phyloP scores from a whole-genome alignment of 1,140 invertebrate genomes.

The Diabrotica virgifera region DNA sequence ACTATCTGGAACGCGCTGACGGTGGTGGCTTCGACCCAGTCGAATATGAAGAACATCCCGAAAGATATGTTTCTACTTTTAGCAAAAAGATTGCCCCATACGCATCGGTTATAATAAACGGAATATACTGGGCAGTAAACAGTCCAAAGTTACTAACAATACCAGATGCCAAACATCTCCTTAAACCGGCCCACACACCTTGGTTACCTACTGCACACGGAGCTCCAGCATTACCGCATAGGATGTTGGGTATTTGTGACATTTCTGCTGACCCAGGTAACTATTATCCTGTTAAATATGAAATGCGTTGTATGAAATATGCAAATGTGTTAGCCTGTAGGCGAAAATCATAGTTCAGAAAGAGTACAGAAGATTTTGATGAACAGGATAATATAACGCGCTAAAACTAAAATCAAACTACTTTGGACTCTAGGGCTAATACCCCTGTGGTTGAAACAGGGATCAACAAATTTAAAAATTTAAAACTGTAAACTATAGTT shows the following conservation, averaged over 20 bases:
- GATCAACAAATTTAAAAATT: too few relatives aligned
- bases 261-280: slow-evolving; percentile 98
- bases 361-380: too few relatives aligned
- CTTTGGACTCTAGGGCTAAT: too few relatives aligned
- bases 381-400: too few relatives aligned
- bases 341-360: too few relatives aligned
- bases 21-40: slow-evolving; percentile 85
- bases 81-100: slow-evolving; percentile 97
- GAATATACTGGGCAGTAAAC: slow-evolving; percentile 98
- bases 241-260: slow-evolving; percentile 92
- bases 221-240: slow-evolving; percentile 85
- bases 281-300: neutral
- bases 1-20: slow-evolving; percentile 90
- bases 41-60: slow-evolving; percentile 92
- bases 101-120: slow-evolving; percentile 94
- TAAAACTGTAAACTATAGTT: too few relatives aligned
- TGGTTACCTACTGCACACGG: slow-evolving; percentile 87
- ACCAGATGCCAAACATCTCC: slow-evolving; percentile 93
- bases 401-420: too few relatives aligned
- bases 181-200: slow-evolving; percentile 83
- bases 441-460: too few relatives aligned
- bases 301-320: too few relatives aligned
- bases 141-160: slow-evolving; percentile 95
- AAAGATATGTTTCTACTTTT: slow-evolving; percentile 94
- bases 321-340: too few relatives aligned